phyloP scores from a whole-genome alignment of 2,797 vertebrate species.

The Serranus cabrilla region DNA sequence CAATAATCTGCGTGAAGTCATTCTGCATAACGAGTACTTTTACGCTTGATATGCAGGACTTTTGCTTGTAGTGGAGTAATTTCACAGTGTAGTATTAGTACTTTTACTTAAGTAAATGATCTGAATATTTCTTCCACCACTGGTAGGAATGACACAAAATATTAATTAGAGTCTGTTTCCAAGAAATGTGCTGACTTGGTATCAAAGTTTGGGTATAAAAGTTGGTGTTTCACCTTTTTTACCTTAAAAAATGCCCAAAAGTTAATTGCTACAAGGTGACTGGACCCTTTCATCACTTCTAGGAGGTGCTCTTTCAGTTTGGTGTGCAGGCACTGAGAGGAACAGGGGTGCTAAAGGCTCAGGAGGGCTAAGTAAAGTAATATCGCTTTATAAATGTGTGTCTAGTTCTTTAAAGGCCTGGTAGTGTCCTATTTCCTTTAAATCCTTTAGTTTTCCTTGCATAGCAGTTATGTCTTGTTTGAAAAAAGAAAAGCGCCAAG shows the following conservation, averaged over 20 bases:
- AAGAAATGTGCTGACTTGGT: too few relatives aligned
- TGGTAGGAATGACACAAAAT: too few relatives aligned
- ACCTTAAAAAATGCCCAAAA: not conserved
- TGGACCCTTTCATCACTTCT: not conserved
- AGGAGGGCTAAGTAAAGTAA: not conserved
- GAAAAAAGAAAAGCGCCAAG: not conserved
- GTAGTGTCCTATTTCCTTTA: not conserved
- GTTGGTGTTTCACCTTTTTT: not conserved
- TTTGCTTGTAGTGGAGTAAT: too few relatives aligned
- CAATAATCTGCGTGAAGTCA: too few relatives aligned
- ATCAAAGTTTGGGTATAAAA: not conserved
- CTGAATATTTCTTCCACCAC: too few relatives aligned
- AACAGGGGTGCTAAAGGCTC: not conserved
- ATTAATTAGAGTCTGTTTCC: too few relatives aligned
- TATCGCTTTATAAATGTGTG: not conserved
- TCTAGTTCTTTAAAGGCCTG: not conserved
- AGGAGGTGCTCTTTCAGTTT: not conserved
- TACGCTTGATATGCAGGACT: too few relatives aligned
- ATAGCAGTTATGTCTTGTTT: slow-evolving; percentile 13
- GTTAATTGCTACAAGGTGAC: not conserved
- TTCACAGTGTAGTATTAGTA: too few relatives aligned
- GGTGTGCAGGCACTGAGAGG: not conserved
- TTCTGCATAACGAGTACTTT: too few relatives aligned
- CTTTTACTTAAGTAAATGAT: too few relatives aligned
- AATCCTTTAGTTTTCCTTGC: not conserved